Percentiles rank a stretch among this genome's conserved stretches.
Evolutionary conservation across 1,140 invertebrate species (phyloP).

Genomic region (Battus philenor): DNA sequence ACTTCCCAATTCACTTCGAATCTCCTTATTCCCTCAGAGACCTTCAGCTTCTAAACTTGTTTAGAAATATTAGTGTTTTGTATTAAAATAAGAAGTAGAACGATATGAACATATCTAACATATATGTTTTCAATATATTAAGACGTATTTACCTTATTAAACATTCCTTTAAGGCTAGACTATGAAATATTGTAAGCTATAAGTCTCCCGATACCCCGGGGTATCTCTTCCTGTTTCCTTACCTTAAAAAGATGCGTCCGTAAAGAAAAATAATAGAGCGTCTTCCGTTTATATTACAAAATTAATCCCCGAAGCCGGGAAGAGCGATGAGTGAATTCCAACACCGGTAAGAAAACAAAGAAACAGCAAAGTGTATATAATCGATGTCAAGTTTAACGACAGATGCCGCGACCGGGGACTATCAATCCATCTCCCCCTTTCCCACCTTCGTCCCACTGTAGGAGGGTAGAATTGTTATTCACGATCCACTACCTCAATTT

Average conservation of each 20-base stretch:
- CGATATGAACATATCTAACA: too few relatives aligned
- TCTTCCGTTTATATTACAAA: conserved; percentile 55
- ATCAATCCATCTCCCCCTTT: conserved; percentile 63
- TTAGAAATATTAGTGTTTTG: too few relatives aligned
- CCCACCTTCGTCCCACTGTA: conserved; percentile 40
- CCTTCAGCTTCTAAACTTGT: too few relatives aligned
- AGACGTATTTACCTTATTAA: too few relatives aligned
- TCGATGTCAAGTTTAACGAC: conserved; percentile 70
- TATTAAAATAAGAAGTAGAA: too few relatives aligned
- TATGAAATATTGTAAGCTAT: too few relatives aligned
- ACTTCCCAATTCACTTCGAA: too few relatives aligned
- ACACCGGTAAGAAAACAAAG: conserved; percentile 57
- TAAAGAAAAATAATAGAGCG: conserved; percentile 38
- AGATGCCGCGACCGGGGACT: conserved; percentile 70
- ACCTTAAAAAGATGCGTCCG: conserved; percentile 20
- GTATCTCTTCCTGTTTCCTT: conserved; percentile 30
- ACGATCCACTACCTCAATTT: conserved; percentile 74
- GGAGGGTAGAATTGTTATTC: conserved; percentile 69
- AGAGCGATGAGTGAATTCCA: conserved; percentile 53
- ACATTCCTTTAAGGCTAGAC: too few relatives aligned
- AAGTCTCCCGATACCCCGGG: conserved; percentile 26
- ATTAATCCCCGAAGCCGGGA: conserved; percentile 42
- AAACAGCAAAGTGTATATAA: conserved; percentile 65
- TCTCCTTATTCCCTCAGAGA: too few relatives aligned
- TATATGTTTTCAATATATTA: too few relatives aligned